Conservation (phyloP, 2,888 invertebrate genomes). For the Drosophila fungiperda region DNA sequence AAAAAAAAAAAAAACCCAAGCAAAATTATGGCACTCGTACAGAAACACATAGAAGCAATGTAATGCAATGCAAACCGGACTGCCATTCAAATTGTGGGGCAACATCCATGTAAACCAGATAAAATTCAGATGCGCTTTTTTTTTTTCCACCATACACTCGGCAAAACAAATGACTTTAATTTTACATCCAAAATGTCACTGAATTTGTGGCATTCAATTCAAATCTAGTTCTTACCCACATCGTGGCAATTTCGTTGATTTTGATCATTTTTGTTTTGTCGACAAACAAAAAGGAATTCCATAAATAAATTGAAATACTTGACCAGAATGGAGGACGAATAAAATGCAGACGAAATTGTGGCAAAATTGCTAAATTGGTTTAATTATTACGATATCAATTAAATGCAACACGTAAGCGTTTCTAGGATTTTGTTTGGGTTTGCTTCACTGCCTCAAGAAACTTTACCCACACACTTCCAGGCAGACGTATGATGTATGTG, state of each 20-base stretch:
- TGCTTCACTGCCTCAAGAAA: conserved; percentile 40
- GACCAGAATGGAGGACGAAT: neutral
- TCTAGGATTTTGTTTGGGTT: conserved; percentile 34
- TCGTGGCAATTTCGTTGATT: neutral
- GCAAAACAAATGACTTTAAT: neutral
- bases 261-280: neutral
- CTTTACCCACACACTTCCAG: conserved; percentile 35
- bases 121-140: neutral
- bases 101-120: neutral
- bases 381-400: conserved; percentile 65
- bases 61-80: neutral
- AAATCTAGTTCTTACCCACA: neutral
- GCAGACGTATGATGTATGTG: neutral
- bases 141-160: neutral
- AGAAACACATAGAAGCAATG: conserved; percentile 13
- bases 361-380: conserved; percentile 32
- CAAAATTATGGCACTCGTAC: conserved; percentile 22
- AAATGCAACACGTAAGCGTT: conserved; percentile 53
- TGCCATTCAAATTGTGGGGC: conserved; percentile 7
- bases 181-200: neutral
- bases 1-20: neutral
- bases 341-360: neutral
- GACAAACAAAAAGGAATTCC: neutral
- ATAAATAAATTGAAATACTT: neutral
- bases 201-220: neutral